phyloP scores from a whole-genome alignment of 1,140 invertebrate species.

The Euura lappo region DNA sequence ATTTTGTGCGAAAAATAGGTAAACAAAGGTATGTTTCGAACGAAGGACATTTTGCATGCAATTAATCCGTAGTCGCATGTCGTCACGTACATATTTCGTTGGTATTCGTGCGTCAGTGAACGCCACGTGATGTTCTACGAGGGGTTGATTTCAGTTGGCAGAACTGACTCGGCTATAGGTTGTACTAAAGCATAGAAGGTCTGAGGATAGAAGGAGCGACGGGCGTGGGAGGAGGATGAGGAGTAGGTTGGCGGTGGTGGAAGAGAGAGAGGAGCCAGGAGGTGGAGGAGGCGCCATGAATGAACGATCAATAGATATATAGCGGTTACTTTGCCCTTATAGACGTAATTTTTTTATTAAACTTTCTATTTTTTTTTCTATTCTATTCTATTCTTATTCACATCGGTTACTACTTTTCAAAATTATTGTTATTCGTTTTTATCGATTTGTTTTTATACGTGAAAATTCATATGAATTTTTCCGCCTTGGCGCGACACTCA shows the following conservation, averaged over 20 bases:
- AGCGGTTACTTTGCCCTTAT: constrained; percentile 30
- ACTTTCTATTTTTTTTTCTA: not conserved
- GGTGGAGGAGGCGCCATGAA: constrained; percentile 49
- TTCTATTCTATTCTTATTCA: no score
- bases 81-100: constrained; percentile 22
- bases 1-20: not conserved
- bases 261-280: constrained; percentile 31
- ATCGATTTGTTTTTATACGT: not conserved
- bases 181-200: constrained; percentile 4
- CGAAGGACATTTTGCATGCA: constrained; percentile 1
- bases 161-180: constrained; percentile 25
- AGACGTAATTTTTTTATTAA: not conserved
- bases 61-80: not conserved
- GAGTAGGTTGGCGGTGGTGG: constrained; percentile 21
- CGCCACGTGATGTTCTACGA: constrained; percentile 38
- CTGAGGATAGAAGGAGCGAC: constrained; percentile 21
- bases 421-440: not conserved
- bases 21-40: not conserved
- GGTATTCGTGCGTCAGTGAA: constrained; percentile 26
- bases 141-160: constrained; percentile 38
- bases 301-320: constrained; percentile 59
- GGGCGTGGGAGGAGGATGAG: constrained; percentile 14
- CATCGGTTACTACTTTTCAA: not conserved
- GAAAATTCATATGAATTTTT: not conserved
- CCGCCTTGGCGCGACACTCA: no score